phyloP scores from a whole-genome alignment of 1,140 invertebrate species.

The Drosophila virilis region DNA sequence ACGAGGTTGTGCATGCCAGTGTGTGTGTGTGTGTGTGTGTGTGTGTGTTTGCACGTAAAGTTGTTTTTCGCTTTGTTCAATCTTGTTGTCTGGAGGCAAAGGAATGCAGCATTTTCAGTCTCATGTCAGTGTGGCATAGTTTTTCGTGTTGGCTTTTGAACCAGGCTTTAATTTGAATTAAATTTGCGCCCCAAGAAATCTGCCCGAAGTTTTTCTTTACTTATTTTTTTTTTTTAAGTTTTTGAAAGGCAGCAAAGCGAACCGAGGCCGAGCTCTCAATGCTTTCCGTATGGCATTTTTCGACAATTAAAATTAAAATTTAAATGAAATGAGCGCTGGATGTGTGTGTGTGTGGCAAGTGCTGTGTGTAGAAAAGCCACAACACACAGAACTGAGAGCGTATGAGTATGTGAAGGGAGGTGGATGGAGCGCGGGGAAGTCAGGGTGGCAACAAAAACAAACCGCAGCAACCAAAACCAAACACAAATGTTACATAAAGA shows the following conservation, averaged over 20 bases:
- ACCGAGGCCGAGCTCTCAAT: slow-evolving; percentile 53
- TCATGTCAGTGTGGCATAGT: slow-evolving; percentile 35
- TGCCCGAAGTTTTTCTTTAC: slow-evolving; percentile 26
- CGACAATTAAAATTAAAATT: slow-evolving; percentile 82
- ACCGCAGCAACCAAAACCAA: slow-evolving; percentile 79
- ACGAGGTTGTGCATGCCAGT: slow-evolving; percentile 1
- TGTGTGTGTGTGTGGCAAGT: slow-evolving; percentile 31
- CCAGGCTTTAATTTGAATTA: slow-evolving; percentile 63
- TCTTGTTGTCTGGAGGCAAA: slow-evolving; percentile 41
- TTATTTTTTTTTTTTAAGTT: neutral
- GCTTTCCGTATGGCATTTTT: slow-evolving; percentile 69
- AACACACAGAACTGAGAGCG: slow-evolving; percentile 41
- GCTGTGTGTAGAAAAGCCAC: slow-evolving; percentile 62
- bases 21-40: slow-evolving; percentile 4
- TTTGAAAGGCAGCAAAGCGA: slow-evolving; percentile 59
- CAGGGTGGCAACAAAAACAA: slow-evolving; percentile 64
- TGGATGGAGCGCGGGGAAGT: neutral
- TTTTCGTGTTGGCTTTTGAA: slow-evolving; percentile 27
- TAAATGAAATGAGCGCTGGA: slow-evolving; percentile 61
- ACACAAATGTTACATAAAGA: slow-evolving; percentile 78
- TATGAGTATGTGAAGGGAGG: neutral
- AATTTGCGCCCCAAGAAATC: slow-evolving; percentile 50
- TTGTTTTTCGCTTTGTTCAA: slow-evolving; percentile 46
- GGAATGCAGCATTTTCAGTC: slow-evolving; percentile 46
- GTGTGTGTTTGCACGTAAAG: slow-evolving; percentile 11